Conservation (phyloP, 2,888 invertebrate genomes). For the Plebejus melissa region DNA sequence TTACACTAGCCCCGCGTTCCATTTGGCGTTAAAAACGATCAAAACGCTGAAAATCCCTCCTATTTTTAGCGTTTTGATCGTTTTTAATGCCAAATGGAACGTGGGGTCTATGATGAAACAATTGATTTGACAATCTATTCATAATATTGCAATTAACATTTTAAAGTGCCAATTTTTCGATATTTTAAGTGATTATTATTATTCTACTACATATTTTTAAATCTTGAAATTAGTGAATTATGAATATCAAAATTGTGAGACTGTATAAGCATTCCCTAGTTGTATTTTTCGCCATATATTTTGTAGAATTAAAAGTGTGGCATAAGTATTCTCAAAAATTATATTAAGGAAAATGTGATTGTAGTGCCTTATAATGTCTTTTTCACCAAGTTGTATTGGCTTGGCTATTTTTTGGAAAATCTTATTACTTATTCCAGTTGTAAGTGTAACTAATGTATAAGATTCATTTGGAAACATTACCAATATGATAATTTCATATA, state of each 20-base stretch:
- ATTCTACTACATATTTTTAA: neutral
- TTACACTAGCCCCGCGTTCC: neutral
- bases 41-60: too few relatives aligned
- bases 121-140: neutral
- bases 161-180: neutral
- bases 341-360: conserved; percentile 50
- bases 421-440: neutral
- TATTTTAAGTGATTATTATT: conserved; percentile 5
- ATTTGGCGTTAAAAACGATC: too few relatives aligned
- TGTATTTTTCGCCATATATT: conserved; percentile 40
- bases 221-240: conserved; percentile 20
- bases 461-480: conserved; percentile 23
- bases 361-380: conserved; percentile 58
- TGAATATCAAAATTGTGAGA: conserved; percentile 40
- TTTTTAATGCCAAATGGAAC: too few relatives aligned
- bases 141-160: neutral
- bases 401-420: conserved; percentile 21
- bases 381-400: conserved; percentile 31
- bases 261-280: conserved; percentile 56
- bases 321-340: conserved; percentile 36
- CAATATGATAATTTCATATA: conserved; percentile 23
- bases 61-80: too few relatives aligned
- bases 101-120: neutral
- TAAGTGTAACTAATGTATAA: neutral
- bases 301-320: conserved; percentile 30